Evolutionary conservation across 2,797 vertebrate genomes (phyloP).

Genomic region (Ctenopoma kingsleyae): DNA sequence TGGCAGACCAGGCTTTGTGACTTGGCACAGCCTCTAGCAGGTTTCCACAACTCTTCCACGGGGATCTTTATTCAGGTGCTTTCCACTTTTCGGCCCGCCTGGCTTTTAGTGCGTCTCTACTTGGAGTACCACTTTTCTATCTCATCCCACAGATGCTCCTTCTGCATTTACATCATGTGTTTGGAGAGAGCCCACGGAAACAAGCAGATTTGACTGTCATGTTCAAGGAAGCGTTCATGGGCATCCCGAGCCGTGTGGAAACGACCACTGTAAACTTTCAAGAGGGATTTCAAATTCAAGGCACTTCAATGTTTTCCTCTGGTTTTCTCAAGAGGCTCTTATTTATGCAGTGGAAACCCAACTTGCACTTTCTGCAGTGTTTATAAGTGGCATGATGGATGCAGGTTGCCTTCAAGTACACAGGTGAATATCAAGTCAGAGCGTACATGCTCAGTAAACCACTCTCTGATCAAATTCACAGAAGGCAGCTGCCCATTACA

Average conservation of each 20-base stretch:
- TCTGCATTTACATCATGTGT: conserved; percentile 13
- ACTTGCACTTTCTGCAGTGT: conserved; percentile 24
- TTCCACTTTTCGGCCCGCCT: not conserved
- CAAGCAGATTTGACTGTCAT: conserved; percentile 17
- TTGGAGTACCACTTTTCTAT: conserved; percentile 21
- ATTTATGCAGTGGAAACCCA: conserved; percentile 25
- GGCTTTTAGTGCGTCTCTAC: conserved; percentile 1
- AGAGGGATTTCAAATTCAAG: conserved; percentile 11
- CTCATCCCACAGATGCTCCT: conserved; percentile 32
- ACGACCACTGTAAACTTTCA: conserved; percentile 17
- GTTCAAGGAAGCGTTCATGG: conserved; percentile 4
- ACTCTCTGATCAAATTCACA: conserved; percentile 21
- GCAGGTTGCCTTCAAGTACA: conserved; percentile 14
- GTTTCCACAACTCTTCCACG: not conserved
- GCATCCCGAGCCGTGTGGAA: conserved; percentile 20
- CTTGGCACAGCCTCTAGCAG: not conserved
- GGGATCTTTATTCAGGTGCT: conserved; percentile 39
- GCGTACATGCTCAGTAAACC: conserved; percentile 23
- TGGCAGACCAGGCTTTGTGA: conserved; percentile 10
- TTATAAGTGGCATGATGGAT: conserved; percentile 38
- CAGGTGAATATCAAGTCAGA: conserved; percentile 31
- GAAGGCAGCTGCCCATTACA: conserved; percentile 25
- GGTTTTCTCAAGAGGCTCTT: conserved; percentile 21
- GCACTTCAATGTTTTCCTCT: conserved; percentile 6
- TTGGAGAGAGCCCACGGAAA: conserved; percentile 11